These are phyloP conservation scores for Nebria salina DNA, from an alignment of 2,888 invertebrate species.

Conservation along the genomic window DNA sequence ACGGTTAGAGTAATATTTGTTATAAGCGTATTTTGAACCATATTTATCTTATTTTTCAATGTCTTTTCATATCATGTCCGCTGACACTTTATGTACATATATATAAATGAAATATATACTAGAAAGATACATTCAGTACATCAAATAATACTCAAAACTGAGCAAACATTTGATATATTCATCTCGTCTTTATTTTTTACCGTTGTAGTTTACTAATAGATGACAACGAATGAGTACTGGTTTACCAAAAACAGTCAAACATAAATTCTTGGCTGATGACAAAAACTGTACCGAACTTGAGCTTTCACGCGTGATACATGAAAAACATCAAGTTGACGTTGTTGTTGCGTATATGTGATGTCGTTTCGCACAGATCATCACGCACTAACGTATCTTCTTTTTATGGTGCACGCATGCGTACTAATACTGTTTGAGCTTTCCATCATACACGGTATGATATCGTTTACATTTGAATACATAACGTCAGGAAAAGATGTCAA, in stretches of 20 bases:
- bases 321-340: slow-evolving; percentile 29
- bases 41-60: too few species aligned
- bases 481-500: not conserved
- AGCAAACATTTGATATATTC: slow-evolving; percentile 34
- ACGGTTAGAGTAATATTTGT: too few species aligned
- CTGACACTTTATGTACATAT: not conserved
- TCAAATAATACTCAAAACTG: slow-evolving; percentile 9
- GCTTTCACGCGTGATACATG: not conserved
- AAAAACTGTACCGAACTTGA: not conserved
- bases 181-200: slow-evolving; percentile 27
- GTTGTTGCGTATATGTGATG: slow-evolving; percentile 27
- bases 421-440: not conserved
- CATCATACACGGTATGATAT: not conserved
- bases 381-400: slow-evolving; percentile 7
- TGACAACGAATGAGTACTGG: slow-evolving; percentile 23
- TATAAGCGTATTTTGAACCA: too few species aligned
- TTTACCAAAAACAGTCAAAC: slow-evolving; percentile 28
- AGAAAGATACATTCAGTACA: slow-evolving; percentile 21
- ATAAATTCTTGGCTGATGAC: slow-evolving; percentile 8
- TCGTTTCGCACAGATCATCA: slow-evolving; percentile 29
- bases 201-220: slow-evolving; percentile 22
- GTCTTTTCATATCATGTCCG: too few species aligned
- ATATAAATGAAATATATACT: not conserved
- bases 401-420: not conserved
- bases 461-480: not conserved